Percentiles rank a stretch among this genome's conserved stretches.
phyloP scores from a whole-genome alignment of 2,113 vertebrate genomes.

The Pimephales promelas region DNA sequence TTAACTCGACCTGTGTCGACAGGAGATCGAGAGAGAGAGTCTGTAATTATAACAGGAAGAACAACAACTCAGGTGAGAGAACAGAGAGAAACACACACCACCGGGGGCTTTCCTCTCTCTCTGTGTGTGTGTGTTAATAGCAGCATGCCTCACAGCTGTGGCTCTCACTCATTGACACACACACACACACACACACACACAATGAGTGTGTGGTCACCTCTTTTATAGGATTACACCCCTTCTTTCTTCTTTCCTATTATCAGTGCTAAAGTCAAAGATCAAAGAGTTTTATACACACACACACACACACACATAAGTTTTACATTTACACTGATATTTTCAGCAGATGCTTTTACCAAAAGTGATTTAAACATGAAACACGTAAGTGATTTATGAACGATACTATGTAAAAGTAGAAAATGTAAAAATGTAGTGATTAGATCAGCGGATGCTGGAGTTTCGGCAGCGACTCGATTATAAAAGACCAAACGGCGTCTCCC shows the following conservation, averaged over 20 bases:
- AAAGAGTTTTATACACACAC: not conserved
- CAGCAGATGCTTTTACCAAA: not conserved
- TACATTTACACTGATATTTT: not conserved
- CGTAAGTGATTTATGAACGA: not conserved
- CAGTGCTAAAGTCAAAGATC: slow-evolving; percentile 13
- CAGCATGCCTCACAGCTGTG: slow-evolving; percentile 3
- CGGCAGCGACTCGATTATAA: not conserved
- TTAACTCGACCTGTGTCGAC: not conserved
- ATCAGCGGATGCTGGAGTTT: not conserved
- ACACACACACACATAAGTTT: not conserved
- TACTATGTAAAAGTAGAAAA: not conserved
- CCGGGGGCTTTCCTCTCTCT: slow-evolving; percentile 11
- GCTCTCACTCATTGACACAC: not conserved
- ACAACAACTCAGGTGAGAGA: slow-evolving; percentile 12
- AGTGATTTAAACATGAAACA: not conserved
- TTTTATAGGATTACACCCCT: slow-evolving; percentile 19
- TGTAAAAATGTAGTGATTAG: not conserved
- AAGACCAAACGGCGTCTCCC: not conserved
- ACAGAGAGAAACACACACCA: slow-evolving; percentile 15
- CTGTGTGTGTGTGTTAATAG: not conserved
- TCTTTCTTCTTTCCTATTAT: slow-evolving; percentile 20
- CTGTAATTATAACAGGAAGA: slow-evolving; percentile 21
- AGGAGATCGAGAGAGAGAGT: not conserved
- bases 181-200: not conserved
- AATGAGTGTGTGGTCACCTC: slow-evolving; percentile 20